phyloP scores from a whole-genome alignment of 2,888 invertebrate species.

The Patella pellucida region DNA sequence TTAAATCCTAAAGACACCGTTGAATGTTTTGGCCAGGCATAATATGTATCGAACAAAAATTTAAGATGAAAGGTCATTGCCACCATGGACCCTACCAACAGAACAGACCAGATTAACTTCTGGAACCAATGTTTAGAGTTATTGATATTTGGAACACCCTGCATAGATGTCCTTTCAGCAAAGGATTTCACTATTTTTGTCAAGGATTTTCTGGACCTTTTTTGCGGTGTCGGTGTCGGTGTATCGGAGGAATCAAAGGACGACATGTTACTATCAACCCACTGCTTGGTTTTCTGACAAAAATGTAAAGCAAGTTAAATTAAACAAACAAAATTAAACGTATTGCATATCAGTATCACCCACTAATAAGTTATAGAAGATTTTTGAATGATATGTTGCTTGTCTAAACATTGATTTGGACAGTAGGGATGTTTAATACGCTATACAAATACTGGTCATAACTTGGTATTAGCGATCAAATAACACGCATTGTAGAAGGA shows the following conservation, averaged over 20 bases:
- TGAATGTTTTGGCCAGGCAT: constrained; percentile 18
- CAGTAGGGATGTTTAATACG: no score
- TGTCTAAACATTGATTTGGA: no score
- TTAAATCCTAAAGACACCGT: constrained; percentile 29
- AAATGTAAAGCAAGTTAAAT: no score
- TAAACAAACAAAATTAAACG: no score
- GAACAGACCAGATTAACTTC: constrained; percentile 25
- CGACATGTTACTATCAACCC: not conserved
- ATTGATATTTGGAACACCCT: constrained; percentile 31
- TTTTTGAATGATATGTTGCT: no score
- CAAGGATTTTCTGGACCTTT: not conserved
- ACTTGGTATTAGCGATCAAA: no score
- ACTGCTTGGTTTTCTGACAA: not conserved
- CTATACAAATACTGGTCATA: no score
- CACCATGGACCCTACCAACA: constrained; percentile 28
- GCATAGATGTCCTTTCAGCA: constrained; percentile 32
- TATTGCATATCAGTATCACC: no score
- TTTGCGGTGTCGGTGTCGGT: not conserved
- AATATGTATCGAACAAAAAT: constrained; percentile 22
- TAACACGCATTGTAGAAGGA: no score
- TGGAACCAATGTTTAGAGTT: constrained; percentile 24
- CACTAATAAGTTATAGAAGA: no score
- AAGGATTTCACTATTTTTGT: constrained; percentile 17
- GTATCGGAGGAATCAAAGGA: constrained; percentile 8
- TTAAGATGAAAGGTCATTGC: constrained; percentile 23